phyloP scores from a whole-genome alignment of 1,140 invertebrate species.

The Drosophila repleta region DNA sequence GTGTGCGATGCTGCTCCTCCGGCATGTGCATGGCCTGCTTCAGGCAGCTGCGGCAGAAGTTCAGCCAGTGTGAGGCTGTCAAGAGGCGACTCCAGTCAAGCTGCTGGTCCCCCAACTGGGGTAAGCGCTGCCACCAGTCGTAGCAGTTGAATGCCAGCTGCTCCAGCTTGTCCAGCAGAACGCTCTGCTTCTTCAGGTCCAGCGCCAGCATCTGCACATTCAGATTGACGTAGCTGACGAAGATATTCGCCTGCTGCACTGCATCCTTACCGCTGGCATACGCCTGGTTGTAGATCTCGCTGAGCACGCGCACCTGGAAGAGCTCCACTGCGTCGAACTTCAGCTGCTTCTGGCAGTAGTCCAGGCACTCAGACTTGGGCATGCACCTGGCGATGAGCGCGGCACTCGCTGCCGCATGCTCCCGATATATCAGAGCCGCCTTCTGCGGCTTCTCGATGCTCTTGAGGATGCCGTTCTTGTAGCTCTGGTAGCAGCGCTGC shows the following conservation, averaged over 20 bases:
- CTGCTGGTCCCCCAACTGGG: not conserved
- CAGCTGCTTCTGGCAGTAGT: conserved; percentile 85
- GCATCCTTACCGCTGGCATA: conserved; percentile 55
- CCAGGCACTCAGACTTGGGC: conserved; percentile 85
- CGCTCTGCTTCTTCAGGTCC: conserved; percentile 85
- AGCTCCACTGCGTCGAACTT: conserved; percentile 86
- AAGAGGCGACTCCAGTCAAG: conserved; percentile 83
- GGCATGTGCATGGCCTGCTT: conserved; percentile 87
- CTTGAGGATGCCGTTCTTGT: conserved; percentile 86
- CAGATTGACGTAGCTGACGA: conserved; percentile 85
- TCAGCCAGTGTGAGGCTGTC: conserved; percentile 86
- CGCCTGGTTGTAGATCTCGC: conserved; percentile 85
- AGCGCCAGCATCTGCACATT: conserved; percentile 85
- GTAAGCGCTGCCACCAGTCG: conserved; percentile 75
- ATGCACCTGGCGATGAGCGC: conserved; percentile 85
- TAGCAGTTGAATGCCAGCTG: conserved; percentile 64
- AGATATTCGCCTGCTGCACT: conserved; percentile 81
- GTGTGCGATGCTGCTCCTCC: conserved; percentile 67
- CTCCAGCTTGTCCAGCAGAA: conserved; percentile 62
- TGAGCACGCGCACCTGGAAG: conserved; percentile 85
- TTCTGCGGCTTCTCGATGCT: conserved; percentile 87
- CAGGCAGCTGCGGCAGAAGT: conserved; percentile 87
- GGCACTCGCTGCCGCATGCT: conserved; percentile 84
- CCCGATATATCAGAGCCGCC: conserved; percentile 86
- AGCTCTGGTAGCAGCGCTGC: conserved; percentile 85